Percentiles rank a stretch among this genome's conserved stretches.
phyloP scores from a whole-genome alignment of 2,113 vertebrate species.

The Brienomyrus brachyistius region DNA sequence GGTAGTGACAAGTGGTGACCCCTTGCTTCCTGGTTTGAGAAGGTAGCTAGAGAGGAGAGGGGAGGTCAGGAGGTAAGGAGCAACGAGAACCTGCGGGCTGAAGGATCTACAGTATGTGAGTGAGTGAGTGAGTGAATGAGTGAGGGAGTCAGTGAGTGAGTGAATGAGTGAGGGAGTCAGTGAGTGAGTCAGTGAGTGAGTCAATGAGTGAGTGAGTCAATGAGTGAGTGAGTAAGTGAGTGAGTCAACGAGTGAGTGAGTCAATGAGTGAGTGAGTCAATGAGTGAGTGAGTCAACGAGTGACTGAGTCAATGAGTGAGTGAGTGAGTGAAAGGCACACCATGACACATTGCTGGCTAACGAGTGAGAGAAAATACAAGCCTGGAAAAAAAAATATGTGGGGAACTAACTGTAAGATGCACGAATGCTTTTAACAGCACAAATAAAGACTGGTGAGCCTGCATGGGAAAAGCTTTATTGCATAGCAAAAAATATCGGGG shows the following conservation, averaged over 20 bases:
- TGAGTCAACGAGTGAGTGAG: neutral
- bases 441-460: neutral
- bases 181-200: too few species aligned
- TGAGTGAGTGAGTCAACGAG: neutral
- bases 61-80: neutral
- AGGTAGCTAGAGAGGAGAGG: neutral
- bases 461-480: neutral
- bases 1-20: neutral
- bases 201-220: too few species aligned
- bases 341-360: neutral
- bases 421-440: neutral
- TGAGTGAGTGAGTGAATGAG: neutral
- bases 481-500: neutral
- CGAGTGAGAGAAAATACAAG: neutral
- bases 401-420: neutral
- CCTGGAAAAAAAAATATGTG: neutral
- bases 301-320: too few species aligned
- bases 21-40: neutral
- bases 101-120: neutral
- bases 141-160: fast-evolving
- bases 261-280: too few species aligned
- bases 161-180: too few species aligned
- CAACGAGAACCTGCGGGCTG: neutral
- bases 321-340: neutral
- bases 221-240: too few species aligned